Percentiles rank a stretch among this genome's conserved stretches.
These are phyloP conservation scores for Triplophysa yarkandensis DNA, from an alignment of 2,797 vertebrate species.

Conservation along the genomic window DNA sequence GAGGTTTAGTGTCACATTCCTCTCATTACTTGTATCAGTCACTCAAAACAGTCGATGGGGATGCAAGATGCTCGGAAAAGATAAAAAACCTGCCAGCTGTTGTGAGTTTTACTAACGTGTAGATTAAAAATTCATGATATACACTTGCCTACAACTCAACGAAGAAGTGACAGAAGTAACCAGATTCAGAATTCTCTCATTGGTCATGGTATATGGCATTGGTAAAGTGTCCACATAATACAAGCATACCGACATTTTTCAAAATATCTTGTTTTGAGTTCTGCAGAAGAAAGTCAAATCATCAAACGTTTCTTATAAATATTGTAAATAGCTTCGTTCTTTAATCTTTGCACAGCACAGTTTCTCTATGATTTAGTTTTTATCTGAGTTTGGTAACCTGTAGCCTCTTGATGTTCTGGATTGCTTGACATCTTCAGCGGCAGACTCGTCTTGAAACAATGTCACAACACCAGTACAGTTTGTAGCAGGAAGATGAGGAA, in stretches of 20 bases:
- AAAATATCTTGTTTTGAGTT: no score
- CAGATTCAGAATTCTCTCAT: neutral
- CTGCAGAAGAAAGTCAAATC: no score
- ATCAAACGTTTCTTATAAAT: neutral
- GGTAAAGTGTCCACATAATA: no score
- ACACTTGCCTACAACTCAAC: neutral
- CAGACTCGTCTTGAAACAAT: constrained; percentile 6
- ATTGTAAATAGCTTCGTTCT: neutral
- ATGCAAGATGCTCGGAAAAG: neutral
- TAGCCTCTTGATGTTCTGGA: neutral
- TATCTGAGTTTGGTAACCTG: neutral
- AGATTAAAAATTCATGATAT: neutral
- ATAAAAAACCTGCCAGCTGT: neutral
- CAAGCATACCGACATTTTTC: no score
- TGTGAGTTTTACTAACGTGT: neutral
- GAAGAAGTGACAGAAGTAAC: no score
- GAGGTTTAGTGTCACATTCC: neutral
- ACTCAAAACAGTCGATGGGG: neutral
- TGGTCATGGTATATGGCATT: neutral
- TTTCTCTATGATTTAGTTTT: neutral
- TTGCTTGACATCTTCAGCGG: neutral
- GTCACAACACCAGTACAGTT: constrained; percentile 15
- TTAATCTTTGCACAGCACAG: neutral
- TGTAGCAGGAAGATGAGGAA: constrained; percentile 25
- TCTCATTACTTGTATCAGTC: constrained; percentile 16